phyloP scores from a whole-genome alignment of 2,113 vertebrate genomes.

The Fulica atra region DNA sequence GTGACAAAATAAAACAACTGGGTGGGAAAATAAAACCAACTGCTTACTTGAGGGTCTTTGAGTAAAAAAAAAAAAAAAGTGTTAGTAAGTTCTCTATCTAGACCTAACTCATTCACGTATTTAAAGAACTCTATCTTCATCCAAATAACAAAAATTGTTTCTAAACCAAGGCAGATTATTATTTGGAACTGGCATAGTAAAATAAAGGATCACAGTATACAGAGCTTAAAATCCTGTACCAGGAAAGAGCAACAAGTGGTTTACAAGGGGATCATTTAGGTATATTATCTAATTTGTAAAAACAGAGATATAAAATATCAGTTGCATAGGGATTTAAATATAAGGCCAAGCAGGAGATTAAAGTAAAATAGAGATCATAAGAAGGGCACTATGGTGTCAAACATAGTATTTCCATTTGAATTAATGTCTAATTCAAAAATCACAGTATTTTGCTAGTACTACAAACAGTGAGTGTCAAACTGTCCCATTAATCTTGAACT shows the following conservation, averaged over 20 bases:
- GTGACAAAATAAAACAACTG: not conserved
- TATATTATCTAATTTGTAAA: constrained; percentile 68
- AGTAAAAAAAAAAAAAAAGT: not conserved
- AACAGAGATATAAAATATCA: constrained; percentile 79
- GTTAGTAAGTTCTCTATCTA: constrained; percentile 68
- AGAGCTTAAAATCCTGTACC: constrained; percentile 73
- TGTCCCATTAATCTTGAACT: constrained; percentile 70
- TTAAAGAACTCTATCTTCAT: constrained; percentile 53
- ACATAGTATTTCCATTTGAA: constrained; percentile 74
- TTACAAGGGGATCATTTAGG: constrained; percentile 69
- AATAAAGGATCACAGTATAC: constrained; percentile 76
- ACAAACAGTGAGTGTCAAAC: constrained; percentile 77
- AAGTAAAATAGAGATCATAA: constrained; percentile 72
- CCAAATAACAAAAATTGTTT: constrained; percentile 43
- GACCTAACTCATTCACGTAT: constrained; percentile 35
- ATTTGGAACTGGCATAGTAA: constrained; percentile 69
- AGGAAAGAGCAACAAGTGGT: constrained; percentile 70
- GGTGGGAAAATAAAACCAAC: constrained; percentile 8
- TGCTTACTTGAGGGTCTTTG: not conserved
- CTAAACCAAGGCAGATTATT: constrained; percentile 61
- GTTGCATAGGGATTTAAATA: constrained; percentile 86
- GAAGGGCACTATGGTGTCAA: constrained; percentile 80
- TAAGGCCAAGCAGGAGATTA: constrained; percentile 83
- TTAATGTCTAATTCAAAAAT: constrained; percentile 77
- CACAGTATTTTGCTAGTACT: constrained; percentile 84